Conservation (phyloP, 2,888 invertebrate species). For the Acanthopleura granulata region DNA sequence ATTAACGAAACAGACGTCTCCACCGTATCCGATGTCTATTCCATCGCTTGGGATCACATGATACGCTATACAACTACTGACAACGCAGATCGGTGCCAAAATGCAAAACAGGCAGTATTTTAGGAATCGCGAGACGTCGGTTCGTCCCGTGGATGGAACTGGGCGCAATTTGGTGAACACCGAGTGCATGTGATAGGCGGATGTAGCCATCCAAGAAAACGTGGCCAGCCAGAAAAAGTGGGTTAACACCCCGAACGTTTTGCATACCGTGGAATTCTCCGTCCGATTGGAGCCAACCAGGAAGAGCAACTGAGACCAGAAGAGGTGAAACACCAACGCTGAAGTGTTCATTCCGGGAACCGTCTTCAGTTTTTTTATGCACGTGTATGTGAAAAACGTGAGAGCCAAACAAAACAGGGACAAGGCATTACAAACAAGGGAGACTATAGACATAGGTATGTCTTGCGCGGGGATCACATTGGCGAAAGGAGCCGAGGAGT, state of each 20-base stretch:
- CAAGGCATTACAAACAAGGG: neutral
- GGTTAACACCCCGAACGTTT: neutral
- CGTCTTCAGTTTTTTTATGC: neutral
- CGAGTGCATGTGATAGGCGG: conserved; percentile 2
- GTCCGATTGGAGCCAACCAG: neutral
- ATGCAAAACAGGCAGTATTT: neutral
- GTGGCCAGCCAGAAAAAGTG: conserved; percentile 3
- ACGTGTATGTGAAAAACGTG: neutral
- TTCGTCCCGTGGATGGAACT: neutral
- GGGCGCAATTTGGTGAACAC: conserved; percentile 1
- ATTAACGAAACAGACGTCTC: neutral
- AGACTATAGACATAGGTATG: neutral
- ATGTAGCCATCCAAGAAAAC: conserved; percentile 12
- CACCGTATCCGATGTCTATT: neutral
- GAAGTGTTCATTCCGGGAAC: neutral
- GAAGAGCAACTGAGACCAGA: neutral
- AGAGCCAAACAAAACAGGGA: neutral
- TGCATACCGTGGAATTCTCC: neutral
- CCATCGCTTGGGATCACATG: neutral
- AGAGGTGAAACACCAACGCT: neutral
- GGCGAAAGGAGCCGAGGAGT: neutral
- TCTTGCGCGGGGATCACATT: neutral
- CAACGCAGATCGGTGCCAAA: neutral
- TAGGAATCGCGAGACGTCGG: neutral
- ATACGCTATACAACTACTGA: neutral